Conservation (phyloP, 2,888 invertebrate species). For the Spicauda simplicius region DNA sequence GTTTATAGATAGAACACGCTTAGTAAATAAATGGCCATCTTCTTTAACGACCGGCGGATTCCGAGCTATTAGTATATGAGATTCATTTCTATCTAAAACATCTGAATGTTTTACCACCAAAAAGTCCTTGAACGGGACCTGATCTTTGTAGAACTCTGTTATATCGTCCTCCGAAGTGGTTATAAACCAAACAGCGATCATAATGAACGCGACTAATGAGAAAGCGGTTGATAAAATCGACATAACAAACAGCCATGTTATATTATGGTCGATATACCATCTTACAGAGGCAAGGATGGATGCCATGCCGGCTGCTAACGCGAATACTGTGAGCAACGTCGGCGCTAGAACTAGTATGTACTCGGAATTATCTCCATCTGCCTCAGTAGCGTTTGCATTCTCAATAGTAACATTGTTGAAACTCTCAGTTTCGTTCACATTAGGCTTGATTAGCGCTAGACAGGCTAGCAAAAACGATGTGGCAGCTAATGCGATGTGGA, state of each 20-base stretch:
- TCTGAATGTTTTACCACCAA: constrained; percentile 68
- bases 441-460: constrained; percentile 75
- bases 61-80: constrained; percentile 68
- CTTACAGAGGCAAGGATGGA: constrained; percentile 86
- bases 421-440: constrained; percentile 43
- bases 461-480: constrained; percentile 85
- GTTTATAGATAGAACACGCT: constrained; percentile 83
- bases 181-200: constrained; percentile 73
- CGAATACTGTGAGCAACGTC: constrained; percentile 78
- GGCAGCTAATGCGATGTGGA: constrained; percentile 85
- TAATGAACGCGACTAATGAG: constrained; percentile 71
- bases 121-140: constrained; percentile 68
- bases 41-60: constrained; percentile 52
- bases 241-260: constrained; percentile 85
- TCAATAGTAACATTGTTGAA: constrained; percentile 18
- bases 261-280: constrained; percentile 88
- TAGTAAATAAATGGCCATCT: constrained; percentile 65
- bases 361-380: constrained; percentile 38
- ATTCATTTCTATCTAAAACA: constrained; percentile 65
- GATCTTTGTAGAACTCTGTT: constrained; percentile 72
- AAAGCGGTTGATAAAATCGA: constrained; percentile 82
- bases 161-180: constrained; percentile 66
- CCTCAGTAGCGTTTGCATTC: constrained; percentile 39
- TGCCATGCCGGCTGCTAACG: constrained; percentile 77
- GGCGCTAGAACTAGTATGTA: constrained; percentile 78